Evolutionary conservation across 2,113 vertebrate genomes (phyloP), one percentile per base, ranked within the genome.

Genomic region (Sander vitreus): DNA sequence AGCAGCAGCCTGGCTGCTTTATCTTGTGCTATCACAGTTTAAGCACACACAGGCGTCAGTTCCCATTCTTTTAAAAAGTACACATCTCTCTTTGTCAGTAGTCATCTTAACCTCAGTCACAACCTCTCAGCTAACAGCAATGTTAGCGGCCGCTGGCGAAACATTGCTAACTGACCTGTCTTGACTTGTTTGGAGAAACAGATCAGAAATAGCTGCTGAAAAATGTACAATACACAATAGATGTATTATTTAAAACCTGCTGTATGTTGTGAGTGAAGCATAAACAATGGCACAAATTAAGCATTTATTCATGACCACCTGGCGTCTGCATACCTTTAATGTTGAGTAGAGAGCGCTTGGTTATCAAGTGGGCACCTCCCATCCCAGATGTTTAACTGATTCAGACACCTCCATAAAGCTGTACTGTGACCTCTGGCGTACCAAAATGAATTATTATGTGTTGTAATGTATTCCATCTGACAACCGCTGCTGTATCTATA

Each of bases 401-500:
- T 82, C 66, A 57, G 69, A 76, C 45, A 78, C 74, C 25, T 80
- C 75, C 78, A 51, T 33, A 55, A 66, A 73, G 74, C 63, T 81
- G 45, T 18, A 50, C 43, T 72, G 48, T 59, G 85, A 89, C 90
- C 88, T 85, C 62, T 73, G 63, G 48, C 15, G 30, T 73, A 76
- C 69, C 73, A 62, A 43, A 64, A 78, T 87, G 83, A 87, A 91
- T 90, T 78, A 87, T 77, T 85, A 80, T 70, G 68, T 71, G 53
- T 82, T 87, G 69, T 78, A 88, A 85, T 79, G 72, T 84, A 77
- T 87, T 89, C 59, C 62, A 79, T 48, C 85, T 79, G 86, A 84
- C 82, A 76, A 76, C 76, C 74, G 66, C 83, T 68, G 73, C 79
- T 51, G 59, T 78, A 83, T 77, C 81, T 79, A 36, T 68, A 47